Conservation (phyloP, 37 sponge, comb jelly and placozoan species). For the Cliona cf. orientalis region DNA sequence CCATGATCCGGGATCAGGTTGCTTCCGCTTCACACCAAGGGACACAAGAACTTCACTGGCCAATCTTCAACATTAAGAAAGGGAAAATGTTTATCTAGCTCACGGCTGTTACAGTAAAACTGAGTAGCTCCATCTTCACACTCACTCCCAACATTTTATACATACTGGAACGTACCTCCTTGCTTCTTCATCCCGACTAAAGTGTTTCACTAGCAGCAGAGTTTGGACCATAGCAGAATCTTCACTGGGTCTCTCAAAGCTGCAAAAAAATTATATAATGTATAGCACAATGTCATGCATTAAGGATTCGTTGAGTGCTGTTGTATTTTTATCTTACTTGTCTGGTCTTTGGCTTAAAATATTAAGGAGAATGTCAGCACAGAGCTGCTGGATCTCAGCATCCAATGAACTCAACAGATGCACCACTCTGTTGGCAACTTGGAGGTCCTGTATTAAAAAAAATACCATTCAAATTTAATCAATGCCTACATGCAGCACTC, state of each 20-base stretch:
- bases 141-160: neutral
- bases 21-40: slow-evolving; percentile 4
- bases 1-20: slow-evolving; percentile 66
- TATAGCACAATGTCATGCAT: neutral
- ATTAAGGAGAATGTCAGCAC: slow-evolving; percentile 23
- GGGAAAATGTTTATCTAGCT: neutral
- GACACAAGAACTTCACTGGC: slow-evolving; percentile 27
- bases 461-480: neutral
- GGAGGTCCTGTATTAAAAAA: neutral
- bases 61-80: slow-evolving; percentile 9
- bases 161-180: slow-evolving; percentile 19
- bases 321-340: neutral
- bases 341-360: neutral
- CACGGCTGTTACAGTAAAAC: neutral
- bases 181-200: slow-evolving; percentile 1
- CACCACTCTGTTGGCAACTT: neutral
- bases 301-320: neutral
- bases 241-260: neutral
- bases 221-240: slow-evolving; percentile 39
- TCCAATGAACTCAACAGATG: slow-evolving; percentile 3
- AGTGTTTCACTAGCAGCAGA: slow-evolving; percentile 56
- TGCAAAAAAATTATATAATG: neutral
- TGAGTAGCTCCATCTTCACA: slow-evolving; percentile 31
- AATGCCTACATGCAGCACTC: too few species aligned
- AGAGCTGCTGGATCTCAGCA: slow-evolving; percentile 19